Evolutionary conservation across 2,888 invertebrate genomes (phyloP).

Genomic region (Margaritifera margaritifera): DNA sequence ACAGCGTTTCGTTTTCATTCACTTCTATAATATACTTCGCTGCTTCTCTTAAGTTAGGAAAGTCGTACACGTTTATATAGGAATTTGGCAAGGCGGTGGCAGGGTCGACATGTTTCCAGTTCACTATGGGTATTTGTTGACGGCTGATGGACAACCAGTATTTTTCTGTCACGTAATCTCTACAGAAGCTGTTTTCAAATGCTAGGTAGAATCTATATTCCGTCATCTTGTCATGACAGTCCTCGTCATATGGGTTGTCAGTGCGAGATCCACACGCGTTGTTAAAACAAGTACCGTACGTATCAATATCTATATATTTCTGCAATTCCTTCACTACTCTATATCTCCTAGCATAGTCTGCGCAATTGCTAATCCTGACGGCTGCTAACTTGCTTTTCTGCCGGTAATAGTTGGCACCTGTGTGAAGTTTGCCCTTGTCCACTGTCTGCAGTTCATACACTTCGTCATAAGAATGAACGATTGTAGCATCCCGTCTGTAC

Average conservation of each 20-base stretch:
- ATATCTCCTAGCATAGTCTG: no score
- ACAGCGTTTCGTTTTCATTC: slow-evolving; percentile 16
- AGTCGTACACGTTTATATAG: slow-evolving; percentile 26
- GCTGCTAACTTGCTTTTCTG: slow-evolving; percentile 5
- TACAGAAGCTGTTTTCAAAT: slow-evolving; percentile 23
- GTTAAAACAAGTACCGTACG: no score
- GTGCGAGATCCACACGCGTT: no score
- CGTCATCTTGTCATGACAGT: slow-evolving; percentile 4
- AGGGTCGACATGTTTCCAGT: slow-evolving; percentile 16
- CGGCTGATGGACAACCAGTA: slow-evolving; percentile 18
- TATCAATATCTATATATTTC: no score
- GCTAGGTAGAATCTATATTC: slow-evolving; percentile 23
- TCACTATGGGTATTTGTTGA: slow-evolving; percentile 19
- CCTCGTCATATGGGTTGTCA: no score
- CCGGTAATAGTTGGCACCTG: slow-evolving; percentile 5
- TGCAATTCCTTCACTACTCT: no score
- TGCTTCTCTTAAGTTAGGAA: slow-evolving; percentile 17
- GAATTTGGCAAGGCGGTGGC: slow-evolving; percentile 16
- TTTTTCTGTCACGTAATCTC: slow-evolving; percentile 24
- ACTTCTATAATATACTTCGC: slow-evolving; percentile 23
- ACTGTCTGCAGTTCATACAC: neutral
- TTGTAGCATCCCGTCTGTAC: slow-evolving; percentile 11
- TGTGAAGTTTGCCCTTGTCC: neutral
- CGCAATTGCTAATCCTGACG: no score
- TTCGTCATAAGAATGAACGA: no score